Conservation (phyloP, 2,888 invertebrate species). For the Amphipyra tragopoginis region DNA sequence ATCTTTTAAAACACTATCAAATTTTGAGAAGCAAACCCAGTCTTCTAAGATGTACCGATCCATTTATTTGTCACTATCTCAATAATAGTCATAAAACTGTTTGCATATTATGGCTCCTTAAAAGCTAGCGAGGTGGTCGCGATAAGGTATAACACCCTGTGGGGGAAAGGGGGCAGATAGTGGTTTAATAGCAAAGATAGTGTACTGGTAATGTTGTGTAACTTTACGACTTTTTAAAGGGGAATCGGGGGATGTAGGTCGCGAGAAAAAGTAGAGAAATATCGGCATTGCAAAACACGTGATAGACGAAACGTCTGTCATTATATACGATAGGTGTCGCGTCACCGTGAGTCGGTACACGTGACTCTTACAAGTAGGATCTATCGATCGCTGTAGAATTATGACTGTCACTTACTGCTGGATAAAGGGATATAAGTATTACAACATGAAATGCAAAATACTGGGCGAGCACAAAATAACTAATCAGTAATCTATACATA, state of each 20-base stretch:
- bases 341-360: too few species aligned
- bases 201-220: constrained; percentile 43
- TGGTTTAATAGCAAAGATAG: constrained; percentile 50
- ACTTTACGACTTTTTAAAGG: constrained; percentile 44
- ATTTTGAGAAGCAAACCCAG: constrained; percentile 1
- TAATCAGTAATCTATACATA: too few species aligned
- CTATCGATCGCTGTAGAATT: too few species aligned
- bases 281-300: too few species aligned
- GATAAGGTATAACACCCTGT: constrained; percentile 42
- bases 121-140: constrained; percentile 37
- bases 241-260: not conserved
- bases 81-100: constrained; percentile 42
- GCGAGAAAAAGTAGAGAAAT: too few species aligned
- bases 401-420: too few species aligned
- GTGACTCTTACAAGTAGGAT: too few species aligned
- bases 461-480: too few species aligned
- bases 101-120: constrained; percentile 55
- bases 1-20: not conserved
- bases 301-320: too few species aligned
- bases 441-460: too few species aligned
- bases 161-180: constrained; percentile 38
- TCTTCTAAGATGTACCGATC: constrained; percentile 2
- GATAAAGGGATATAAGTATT: too few species aligned
- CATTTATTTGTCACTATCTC: constrained; percentile 29
- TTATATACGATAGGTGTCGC: too few species aligned